Conservation (phyloP, 2,888 invertebrate species). For the Laothoe populi region DNA sequence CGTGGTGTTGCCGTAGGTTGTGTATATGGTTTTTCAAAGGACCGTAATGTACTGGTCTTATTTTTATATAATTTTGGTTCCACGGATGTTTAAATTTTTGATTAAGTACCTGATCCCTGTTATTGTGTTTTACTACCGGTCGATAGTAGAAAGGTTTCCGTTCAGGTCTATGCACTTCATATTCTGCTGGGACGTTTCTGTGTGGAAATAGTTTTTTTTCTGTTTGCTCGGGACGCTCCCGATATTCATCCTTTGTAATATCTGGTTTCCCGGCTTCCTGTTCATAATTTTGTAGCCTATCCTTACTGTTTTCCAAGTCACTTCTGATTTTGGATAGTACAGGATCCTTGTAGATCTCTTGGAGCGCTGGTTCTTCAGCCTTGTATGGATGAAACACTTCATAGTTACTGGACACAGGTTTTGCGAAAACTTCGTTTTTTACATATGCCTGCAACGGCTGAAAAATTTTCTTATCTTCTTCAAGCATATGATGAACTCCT, state of each 20-base stretch:
- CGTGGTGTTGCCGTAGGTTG: constrained; percentile 71
- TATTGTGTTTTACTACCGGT: constrained; percentile 45
- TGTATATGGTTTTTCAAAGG: constrained; percentile 73
- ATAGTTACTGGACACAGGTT: constrained; percentile 62
- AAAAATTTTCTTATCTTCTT: constrained; percentile 51
- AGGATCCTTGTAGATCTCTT: constrained; percentile 70
- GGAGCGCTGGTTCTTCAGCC: constrained; percentile 67
- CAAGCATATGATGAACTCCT: constrained; percentile 65
- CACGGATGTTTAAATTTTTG: constrained; percentile 73
- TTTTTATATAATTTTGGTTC: constrained; percentile 72
- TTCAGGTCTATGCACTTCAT: constrained; percentile 71
- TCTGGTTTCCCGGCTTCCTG: constrained; percentile 64
- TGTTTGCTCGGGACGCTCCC: constrained; percentile 66
- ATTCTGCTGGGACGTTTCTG: constrained; percentile 62
- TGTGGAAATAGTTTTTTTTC: constrained; percentile 67
- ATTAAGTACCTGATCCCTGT: constrained; percentile 64
- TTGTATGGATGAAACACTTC: constrained; percentile 77
- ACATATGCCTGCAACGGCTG: constrained; percentile 62
- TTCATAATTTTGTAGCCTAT: constrained; percentile 66
- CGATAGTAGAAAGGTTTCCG: constrained; percentile 71
- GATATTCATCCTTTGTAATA: constrained; percentile 66
- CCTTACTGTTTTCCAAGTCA: constrained; percentile 62
- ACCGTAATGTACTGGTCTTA: constrained; percentile 71
- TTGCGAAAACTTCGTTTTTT: constrained; percentile 50
- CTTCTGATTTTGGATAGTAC: constrained; percentile 63